Percentiles rank a stretch among this genome's conserved stretches.
Evolutionary conservation across 2,797 vertebrate species (phyloP).

Genomic region (Karalla daura): DNA sequence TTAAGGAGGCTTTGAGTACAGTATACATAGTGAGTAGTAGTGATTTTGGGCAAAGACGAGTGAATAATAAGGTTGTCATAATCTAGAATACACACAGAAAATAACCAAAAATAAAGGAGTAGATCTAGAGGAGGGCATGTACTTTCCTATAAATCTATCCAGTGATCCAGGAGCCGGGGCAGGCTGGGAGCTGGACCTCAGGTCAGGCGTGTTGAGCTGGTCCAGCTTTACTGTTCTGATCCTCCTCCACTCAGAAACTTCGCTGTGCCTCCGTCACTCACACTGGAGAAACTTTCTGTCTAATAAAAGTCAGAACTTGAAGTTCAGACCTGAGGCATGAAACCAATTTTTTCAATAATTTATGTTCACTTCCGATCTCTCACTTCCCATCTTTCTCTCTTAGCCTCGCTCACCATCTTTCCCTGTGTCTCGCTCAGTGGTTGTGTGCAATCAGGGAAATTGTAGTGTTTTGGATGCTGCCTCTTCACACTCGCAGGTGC

Average conservation of each 20-base stretch:
- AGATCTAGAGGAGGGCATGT: too few species aligned
- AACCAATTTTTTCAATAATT: slow-evolving; percentile 30
- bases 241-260: not conserved
- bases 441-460: slow-evolving; percentile 37
- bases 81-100: too few species aligned
- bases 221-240: not conserved
- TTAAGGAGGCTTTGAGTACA: too few species aligned
- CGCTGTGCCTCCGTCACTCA: not conserved
- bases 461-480: slow-evolving; percentile 31
- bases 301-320: slow-evolving; percentile 20
- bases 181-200: not conserved
- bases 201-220: not conserved
- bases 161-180: not conserved
- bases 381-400: slow-evolving; percentile 2
- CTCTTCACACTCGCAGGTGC: slow-evolving; percentile 39
- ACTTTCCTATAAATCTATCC: too few species aligned
- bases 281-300: slow-evolving; percentile 1
- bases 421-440: not conserved
- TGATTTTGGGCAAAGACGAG: too few species aligned
- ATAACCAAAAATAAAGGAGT: too few species aligned
- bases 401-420: not conserved
- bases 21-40: too few species aligned
- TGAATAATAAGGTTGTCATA: too few species aligned
- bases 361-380: slow-evolving; percentile 6
- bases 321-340: slow-evolving; percentile 35